Evolutionary conservation across 2,113 vertebrate species (phyloP).

Genomic region (Porphyrio hochstetteri): DNA sequence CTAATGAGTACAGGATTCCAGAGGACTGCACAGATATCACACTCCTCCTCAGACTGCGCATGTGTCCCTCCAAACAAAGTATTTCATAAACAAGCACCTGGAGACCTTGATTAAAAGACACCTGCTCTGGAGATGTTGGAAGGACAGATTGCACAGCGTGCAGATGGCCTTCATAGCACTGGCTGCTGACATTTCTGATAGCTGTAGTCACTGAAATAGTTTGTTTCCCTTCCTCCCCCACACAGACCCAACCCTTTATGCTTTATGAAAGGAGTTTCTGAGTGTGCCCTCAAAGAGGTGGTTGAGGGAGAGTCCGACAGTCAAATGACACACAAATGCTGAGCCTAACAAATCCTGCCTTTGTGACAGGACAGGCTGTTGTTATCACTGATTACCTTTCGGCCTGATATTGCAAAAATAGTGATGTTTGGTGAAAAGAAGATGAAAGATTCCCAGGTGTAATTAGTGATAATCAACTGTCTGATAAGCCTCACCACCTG

Average conservation of each 20-base stretch:
- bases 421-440: conserved; percentile 25
- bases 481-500: background rate
- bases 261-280: background rate
- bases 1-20: conserved; percentile 46
- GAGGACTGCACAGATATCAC: conserved; percentile 1
- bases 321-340: too few relatives aligned
- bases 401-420: background rate
- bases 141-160: background rate
- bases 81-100: conserved; percentile 61
- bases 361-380: background rate
- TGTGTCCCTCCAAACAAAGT: background rate
- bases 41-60: background rate
- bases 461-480: background rate
- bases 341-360: background rate
- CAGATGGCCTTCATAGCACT: background rate
- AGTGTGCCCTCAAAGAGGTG: background rate
- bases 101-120: conserved; percentile 39
- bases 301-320: background rate
- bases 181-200: conserved; percentile 1
- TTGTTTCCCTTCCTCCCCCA: background rate
- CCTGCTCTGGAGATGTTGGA: conserved; percentile 15
- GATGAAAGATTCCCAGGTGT: background rate
- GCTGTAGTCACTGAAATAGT: background rate
- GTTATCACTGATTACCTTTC: background rate
- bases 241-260: background rate